A percentile compares a stretch with the other conserved stretches of the same genome.
These are phyloP conservation scores for Odontesthes bonariensis DNA, from an alignment of 2,113 vertebrate genomes.

Conservation along the genomic window DNA sequence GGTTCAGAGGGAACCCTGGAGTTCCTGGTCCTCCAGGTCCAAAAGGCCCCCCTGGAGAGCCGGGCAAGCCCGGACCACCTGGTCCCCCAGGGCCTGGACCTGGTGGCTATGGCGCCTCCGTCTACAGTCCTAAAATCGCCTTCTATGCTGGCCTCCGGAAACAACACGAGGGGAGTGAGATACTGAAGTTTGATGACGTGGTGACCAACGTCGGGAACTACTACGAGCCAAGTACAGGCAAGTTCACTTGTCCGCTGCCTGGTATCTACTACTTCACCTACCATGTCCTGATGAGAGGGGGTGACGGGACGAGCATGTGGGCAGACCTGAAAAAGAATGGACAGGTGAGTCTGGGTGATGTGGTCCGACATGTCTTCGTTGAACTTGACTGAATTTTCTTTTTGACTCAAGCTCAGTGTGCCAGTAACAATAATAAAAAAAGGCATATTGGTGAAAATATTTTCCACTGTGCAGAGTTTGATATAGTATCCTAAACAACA, in stretches of 20 bases:
- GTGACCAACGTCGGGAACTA: conserved; percentile 98
- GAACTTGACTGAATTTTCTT: not conserved
- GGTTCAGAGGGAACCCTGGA: conserved; percentile 88
- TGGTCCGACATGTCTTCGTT: not conserved
- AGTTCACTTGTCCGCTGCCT: conserved; percentile 95
- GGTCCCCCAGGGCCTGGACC: conserved; percentile 91
- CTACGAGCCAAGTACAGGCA: conserved; percentile 95
- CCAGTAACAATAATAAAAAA: not conserved
- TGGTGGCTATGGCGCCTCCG: conserved; percentile 88
- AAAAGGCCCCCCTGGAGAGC: conserved; percentile 90
- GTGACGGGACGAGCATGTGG: conserved; percentile 97
- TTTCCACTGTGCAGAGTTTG: not conserved
- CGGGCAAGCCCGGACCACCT: conserved; percentile 89
- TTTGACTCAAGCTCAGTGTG: conserved; percentile 1
- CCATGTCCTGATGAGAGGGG: conserved; percentile 96
- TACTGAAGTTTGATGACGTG: conserved; percentile 96
- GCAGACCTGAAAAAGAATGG: conserved; percentile 96
- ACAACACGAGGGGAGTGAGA: conserved; percentile 95
- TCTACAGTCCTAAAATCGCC: conserved; percentile 94
- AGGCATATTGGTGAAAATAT: not conserved
- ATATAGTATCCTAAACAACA: not conserved
- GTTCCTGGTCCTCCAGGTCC: conserved; percentile 89
- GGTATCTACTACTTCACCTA: conserved; percentile 98
- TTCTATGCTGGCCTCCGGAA: conserved; percentile 95
- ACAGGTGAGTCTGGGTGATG: conserved; percentile 85